These are phyloP conservation scores for Triplophysa dalaica DNA, from an alignment of 2,113 vertebrate genomes.

Conservation along the genomic window DNA sequence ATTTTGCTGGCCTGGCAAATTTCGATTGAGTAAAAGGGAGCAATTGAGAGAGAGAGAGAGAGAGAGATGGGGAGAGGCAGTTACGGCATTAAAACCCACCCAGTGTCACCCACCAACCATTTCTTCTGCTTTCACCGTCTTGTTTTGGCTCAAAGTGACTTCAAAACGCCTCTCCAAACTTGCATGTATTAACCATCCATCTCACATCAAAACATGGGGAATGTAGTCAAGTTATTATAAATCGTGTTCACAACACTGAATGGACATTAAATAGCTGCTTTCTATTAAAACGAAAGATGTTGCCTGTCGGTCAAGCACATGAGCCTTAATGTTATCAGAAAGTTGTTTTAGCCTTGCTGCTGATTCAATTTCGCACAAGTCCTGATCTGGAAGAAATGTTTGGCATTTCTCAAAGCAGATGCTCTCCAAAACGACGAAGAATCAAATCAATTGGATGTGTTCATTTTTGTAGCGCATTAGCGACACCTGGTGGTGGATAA, in stretches of 20 bases:
- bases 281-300: background rate
- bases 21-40: background rate
- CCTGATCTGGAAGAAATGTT: background rate
- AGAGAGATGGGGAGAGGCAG: background rate
- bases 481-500: slow-evolving; percentile 46
- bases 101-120: slow-evolving; percentile 10
- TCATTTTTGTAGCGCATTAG: slow-evolving; percentile 8
- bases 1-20: slow-evolving; percentile 17
- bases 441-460: background rate
- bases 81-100: background rate
- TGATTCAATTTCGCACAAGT: background rate
- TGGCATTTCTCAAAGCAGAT: background rate
- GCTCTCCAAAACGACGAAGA: background rate
- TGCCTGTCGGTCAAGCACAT: slow-evolving; percentile 1
- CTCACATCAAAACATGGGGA: background rate
- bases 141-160: background rate
- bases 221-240: slow-evolving; percentile 17
- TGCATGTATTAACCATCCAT: background rate
- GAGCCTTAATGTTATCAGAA: slow-evolving; percentile 1
- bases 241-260: background rate
- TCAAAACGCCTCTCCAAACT: background rate
- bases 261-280: background rate
- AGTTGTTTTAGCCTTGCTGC: background rate
- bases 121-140: slow-evolving; percentile 1
- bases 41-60: background rate